Evolutionary conservation across 2,888 invertebrate species (phyloP).

Genomic region (Eucera pruinosa): DNA sequence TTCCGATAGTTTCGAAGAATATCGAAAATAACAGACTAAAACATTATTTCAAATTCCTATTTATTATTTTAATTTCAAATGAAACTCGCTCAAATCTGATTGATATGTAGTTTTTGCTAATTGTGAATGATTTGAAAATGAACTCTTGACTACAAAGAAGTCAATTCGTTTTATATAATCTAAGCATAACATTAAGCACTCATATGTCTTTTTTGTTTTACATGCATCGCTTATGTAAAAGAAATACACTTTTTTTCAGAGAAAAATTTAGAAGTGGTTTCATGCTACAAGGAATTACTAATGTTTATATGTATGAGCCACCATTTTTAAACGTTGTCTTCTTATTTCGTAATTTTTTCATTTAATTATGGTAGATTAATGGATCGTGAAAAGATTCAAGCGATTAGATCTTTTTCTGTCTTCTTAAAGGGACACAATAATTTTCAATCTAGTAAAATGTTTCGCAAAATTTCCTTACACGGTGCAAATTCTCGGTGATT

Average conservation of each 20-base stretch:
- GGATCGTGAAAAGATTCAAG: constrained; percentile 10
- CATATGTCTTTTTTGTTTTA: too few species aligned
- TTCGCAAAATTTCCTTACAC: neutral
- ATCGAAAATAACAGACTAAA: too few species aligned
- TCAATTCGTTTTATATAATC: too few species aligned
- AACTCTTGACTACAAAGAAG: too few species aligned
- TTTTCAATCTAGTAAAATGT: neutral
- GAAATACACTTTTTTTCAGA: neutral
- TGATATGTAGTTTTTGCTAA: too few species aligned
- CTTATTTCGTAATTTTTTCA: neutral
- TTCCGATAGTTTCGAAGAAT: too few species aligned
- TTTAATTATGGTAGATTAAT: constrained; percentile 16
- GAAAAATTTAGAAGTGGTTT: constrained; percentile 21
- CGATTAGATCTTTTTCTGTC: neutral
- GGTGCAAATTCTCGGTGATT: neutral
- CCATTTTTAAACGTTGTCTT: neutral
- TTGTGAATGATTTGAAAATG: too few species aligned
- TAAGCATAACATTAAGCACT: too few species aligned
- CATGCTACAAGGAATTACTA: constrained; percentile 14
- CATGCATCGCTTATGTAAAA: neutral
- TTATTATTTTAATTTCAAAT: too few species aligned
- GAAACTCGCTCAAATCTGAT: too few species aligned
- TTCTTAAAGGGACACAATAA: neutral
- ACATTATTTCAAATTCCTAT: too few species aligned
- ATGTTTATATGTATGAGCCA: constrained; percentile 17